A percentile compares a stretch with the other conserved stretches of the same genome.
Evolutionary conservation across 2,797 vertebrate genomes (phyloP).

Genomic region (Microchirus variegatus): DNA sequence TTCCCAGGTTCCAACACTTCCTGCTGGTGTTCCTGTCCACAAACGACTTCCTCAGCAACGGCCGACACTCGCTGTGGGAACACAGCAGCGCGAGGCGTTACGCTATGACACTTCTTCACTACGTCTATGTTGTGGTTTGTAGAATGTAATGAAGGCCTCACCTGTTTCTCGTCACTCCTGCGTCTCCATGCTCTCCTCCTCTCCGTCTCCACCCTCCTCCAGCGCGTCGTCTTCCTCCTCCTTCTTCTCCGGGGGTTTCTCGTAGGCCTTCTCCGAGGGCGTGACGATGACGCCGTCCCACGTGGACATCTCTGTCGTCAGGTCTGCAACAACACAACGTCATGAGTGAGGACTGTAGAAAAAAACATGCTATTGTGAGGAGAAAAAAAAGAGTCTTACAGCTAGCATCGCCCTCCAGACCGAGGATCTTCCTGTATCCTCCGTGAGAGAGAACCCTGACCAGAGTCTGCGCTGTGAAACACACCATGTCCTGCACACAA

Average conservation of each 20-base stretch:
- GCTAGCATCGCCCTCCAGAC: conserved; percentile 94
- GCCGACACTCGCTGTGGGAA: not conserved
- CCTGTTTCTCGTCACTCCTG: conserved; percentile 85
- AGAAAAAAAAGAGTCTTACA: conserved; percentile 85
- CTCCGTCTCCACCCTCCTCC: conserved; percentile 89
- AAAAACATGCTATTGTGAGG: too few species aligned
- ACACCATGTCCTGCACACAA: conserved; percentile 92
- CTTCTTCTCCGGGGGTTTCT: conserved; percentile 96
- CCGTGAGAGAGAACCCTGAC: conserved; percentile 95
- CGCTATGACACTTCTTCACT: too few species aligned
- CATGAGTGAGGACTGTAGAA: too few species aligned
- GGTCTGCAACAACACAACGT: conserved; percentile 73
- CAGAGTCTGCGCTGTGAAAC: conserved; percentile 95
- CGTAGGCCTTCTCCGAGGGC: conserved; percentile 95
- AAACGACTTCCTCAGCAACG: not conserved
- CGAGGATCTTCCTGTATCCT: conserved; percentile 95
- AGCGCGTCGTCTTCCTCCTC: conserved; percentile 94
- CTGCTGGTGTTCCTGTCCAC: conserved; percentile 23
- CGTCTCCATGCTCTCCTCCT: conserved; percentile 97
- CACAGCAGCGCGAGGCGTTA: too few species aligned
- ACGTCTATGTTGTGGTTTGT: not conserved
- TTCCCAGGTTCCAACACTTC: not conserved
- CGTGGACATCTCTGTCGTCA: conserved; percentile 94
- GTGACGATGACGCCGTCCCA: conserved; percentile 98
- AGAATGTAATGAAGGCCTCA: not conserved